Conservation (phyloP, 2,888 invertebrate species). For the Blera fallax region DNA sequence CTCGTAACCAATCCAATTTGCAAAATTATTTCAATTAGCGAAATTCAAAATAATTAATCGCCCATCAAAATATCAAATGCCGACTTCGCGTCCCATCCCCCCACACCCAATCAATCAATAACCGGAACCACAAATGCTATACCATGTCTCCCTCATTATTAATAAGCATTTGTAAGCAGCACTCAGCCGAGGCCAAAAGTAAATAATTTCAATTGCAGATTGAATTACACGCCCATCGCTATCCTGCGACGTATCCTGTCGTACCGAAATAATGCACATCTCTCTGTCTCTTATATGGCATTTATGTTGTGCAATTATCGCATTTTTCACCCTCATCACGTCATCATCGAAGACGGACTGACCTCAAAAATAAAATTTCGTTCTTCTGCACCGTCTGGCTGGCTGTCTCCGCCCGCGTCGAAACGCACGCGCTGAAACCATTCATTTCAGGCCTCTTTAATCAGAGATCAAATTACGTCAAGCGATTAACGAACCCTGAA, state of each 20-base stretch:
- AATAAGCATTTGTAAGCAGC: conserved; percentile 1
- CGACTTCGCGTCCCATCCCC: neutral
- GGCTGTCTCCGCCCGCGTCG: conserved; percentile 23
- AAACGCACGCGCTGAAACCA: conserved; percentile 58
- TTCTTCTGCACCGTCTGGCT: neutral
- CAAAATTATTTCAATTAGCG: conserved; percentile 41
- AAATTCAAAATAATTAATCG: conserved; percentile 43
- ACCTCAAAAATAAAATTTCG: conserved; percentile 19
- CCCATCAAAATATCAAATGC: conserved; percentile 1
- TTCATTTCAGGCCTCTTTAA: conserved; percentile 66
- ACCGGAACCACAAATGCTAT: conserved; percentile 25
- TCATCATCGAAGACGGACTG: conserved; percentile 37
- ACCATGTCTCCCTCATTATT: neutral
- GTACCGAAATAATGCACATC: neutral
- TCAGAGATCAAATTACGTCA: conserved; percentile 77
- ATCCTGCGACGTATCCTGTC: neutral
- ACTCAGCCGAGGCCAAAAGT: neutral
- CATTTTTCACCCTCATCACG: conserved; percentile 61
- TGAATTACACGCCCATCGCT: conserved; percentile 53
- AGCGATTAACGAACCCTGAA: conserved; percentile 78
- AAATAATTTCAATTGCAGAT: conserved; percentile 49
- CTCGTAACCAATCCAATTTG: neutral
- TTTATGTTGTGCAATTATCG: conserved; percentile 30
- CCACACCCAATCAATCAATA: conserved; percentile 46
- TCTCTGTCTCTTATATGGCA: conserved; percentile 10